These are phyloP conservation scores for Gnatocerus cornutus DNA, from an alignment of 2,888 invertebrate species.

Conservation along the genomic window DNA sequence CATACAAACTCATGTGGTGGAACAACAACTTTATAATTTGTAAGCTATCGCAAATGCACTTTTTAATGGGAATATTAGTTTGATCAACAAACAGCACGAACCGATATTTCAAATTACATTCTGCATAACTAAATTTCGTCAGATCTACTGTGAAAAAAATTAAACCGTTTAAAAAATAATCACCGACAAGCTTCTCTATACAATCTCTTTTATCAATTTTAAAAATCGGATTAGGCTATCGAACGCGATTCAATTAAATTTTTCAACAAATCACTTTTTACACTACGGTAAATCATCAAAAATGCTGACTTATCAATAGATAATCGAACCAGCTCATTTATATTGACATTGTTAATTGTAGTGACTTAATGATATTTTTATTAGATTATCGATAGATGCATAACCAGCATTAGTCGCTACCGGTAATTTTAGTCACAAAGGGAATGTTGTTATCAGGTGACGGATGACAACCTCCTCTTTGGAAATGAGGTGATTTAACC, in stretches of 20 bases:
- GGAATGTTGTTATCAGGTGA: no score
- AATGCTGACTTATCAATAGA: conserved; percentile 29
- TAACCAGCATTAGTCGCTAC: neutral
- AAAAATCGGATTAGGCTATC: conserved; percentile 24
- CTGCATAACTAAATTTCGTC: conserved; percentile 8
- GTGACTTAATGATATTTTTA: neutral
- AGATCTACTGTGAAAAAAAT: neutral
- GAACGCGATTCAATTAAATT: conserved; percentile 36
- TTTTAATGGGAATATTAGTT: conserved; percentile 12
- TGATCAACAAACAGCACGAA: conserved; percentile 8
- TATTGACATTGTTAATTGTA: conserved; percentile 3
- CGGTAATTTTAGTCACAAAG: neutral
- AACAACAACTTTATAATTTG: conserved; percentile 9
- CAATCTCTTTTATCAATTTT: conserved; percentile 30
- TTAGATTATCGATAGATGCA: neutral
- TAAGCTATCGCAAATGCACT: conserved; percentile 2
- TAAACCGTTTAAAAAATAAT: conserved; percentile 20
- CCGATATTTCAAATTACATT: conserved; percentile 10
- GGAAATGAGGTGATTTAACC: no score
- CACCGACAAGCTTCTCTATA: conserved; percentile 30
- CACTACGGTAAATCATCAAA: conserved; percentile 27
- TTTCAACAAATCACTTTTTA: conserved; percentile 44
- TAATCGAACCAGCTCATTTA: neutral
- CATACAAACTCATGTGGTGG: conserved; percentile 12
- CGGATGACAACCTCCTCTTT: no score